phyloP scores from a whole-genome alignment of 1,140 invertebrate genomes.

The Drosophila pallidifrons region DNA sequence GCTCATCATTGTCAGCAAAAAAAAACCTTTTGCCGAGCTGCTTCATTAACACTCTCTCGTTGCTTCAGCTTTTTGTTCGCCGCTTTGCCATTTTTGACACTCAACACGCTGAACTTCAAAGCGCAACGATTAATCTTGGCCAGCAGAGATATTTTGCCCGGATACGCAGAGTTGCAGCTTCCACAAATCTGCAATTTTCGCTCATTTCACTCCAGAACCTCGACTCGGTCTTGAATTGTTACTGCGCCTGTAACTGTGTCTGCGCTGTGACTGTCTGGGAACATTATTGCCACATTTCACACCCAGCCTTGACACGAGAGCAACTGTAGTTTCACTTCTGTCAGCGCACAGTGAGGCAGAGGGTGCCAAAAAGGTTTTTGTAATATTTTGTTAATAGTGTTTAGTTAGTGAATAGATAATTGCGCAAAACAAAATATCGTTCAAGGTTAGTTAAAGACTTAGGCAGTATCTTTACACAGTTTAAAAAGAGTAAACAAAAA shows the following conservation, averaged over 20 bases:
- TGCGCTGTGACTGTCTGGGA: slow-evolving; percentile 7
- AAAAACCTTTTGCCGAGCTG: slow-evolving; percentile 23
- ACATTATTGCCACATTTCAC: slow-evolving; percentile 61
- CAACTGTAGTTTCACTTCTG: slow-evolving; percentile 38
- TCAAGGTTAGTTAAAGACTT: too few relatives aligned
- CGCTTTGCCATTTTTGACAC: slow-evolving; percentile 54
- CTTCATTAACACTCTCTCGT: slow-evolving; percentile 67
- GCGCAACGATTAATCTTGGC: slow-evolving; percentile 66
- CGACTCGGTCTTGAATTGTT: slow-evolving; percentile 32
- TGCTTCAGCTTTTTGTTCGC: slow-evolving; percentile 49
- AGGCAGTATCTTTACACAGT: too few relatives aligned
- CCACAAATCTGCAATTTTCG: slow-evolving; percentile 63
- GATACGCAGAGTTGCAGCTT: slow-evolving; percentile 17
- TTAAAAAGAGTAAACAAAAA: too few relatives aligned
- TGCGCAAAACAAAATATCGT: too few relatives aligned
- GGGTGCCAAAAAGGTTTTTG: background rate
- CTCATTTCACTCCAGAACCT: slow-evolving; percentile 65
- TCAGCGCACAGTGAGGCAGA: background rate
- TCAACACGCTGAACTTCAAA: slow-evolving; percentile 62
- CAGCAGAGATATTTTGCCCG: slow-evolving; percentile 5
- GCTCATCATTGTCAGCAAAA: slow-evolving; percentile 28
- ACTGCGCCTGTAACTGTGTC: too few relatives aligned
- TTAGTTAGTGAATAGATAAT: too few relatives aligned
- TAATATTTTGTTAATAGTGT: too few relatives aligned
- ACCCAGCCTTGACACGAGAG: slow-evolving; percentile 41